Conservation (phyloP, 2,888 invertebrate species). For the Chloroclysta siterata region DNA sequence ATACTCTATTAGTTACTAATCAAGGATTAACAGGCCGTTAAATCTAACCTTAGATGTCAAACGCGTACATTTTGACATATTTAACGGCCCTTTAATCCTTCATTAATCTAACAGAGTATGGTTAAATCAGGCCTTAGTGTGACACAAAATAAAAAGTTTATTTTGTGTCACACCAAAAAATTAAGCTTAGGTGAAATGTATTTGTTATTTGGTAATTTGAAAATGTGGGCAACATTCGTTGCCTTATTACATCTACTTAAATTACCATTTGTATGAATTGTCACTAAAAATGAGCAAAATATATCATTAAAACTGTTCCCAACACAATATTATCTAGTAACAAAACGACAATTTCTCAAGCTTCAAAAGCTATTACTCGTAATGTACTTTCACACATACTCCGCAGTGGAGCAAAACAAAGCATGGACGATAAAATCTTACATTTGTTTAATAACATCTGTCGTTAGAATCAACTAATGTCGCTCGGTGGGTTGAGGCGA, state of each 20-base stretch:
- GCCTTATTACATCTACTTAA: background rate
- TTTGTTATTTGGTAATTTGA: background rate
- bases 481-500: constrained; percentile 53
- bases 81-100: no score
- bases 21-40: no score
- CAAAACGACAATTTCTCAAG: constrained; percentile 45
- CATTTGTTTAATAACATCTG: constrained; percentile 80
- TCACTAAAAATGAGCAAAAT: background rate
- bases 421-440: constrained; percentile 74
- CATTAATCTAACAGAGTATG: no score
- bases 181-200: no score
- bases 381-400: constrained; percentile 68
- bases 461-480: constrained; percentile 79
- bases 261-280: background rate
- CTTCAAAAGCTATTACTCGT: constrained; percentile 49
- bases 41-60: no score
- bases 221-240: background rate
- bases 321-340: constrained; percentile 33
- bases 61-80: no score
- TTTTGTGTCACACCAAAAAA: no score
- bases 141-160: no score
- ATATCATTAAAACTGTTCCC: constrained; percentile 17
- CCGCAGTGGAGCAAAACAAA: constrained; percentile 68
- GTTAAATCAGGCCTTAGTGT: no score
- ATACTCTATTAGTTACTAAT: no score